Evolutionary conservation across 2,797 vertebrate genomes (phyloP).

Genomic region (Poecile montanus): DNA sequence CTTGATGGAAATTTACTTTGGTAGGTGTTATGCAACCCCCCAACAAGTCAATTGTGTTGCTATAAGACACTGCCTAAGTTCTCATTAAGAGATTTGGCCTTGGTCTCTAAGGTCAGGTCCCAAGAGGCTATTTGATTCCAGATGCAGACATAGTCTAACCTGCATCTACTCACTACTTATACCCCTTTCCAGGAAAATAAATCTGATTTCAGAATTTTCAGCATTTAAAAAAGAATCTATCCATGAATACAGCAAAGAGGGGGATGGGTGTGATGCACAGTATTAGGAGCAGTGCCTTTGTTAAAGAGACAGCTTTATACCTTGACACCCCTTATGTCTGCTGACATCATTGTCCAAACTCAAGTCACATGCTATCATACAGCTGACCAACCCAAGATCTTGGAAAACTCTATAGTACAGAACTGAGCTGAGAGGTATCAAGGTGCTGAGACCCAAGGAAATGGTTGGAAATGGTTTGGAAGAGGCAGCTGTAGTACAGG

Average conservation of each 20-base stretch:
- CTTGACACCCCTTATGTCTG: background rate
- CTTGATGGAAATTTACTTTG: conserved; percentile 8
- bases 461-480: background rate
- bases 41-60: background rate
- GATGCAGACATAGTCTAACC: background rate
- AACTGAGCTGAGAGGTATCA: background rate
- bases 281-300: background rate
- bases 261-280: background rate
- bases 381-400: background rate
- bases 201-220: background rate
- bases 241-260: background rate
- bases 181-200: background rate
- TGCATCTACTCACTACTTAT: background rate
- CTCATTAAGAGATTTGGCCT: conserved; percentile 34
- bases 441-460: background rate
- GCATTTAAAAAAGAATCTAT: background rate
- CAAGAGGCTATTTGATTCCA: background rate
- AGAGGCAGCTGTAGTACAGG: background rate
- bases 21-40: background rate
- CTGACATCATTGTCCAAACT: background rate
- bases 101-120: background rate
- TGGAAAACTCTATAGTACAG: background rate
- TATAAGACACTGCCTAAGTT: background rate
- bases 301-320: background rate
- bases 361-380: background rate